Conservation (phyloP, 2,113 vertebrate species). For the Lates calcarifer region DNA sequence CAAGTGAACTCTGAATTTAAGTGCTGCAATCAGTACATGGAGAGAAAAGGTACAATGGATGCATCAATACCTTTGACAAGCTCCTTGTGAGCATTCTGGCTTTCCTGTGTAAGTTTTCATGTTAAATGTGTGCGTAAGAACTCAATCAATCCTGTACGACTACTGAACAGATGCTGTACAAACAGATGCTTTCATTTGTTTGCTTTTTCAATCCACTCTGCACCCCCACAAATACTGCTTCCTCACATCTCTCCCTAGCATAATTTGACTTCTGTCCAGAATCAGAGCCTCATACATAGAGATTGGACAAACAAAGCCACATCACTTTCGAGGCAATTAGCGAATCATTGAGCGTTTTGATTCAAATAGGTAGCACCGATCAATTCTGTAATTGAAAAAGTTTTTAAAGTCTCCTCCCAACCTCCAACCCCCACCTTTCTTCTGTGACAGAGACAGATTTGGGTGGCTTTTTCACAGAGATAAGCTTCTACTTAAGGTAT, state of each 20-base stretch:
- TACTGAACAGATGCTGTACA: neutral
- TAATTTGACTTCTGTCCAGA: conserved; percentile 26
- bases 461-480: neutral
- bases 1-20: neutral
- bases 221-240: neutral
- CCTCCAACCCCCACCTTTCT: too few relatives aligned
- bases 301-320: conserved; percentile 30
- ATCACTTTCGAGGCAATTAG: conserved; percentile 29
- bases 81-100: neutral
- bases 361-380: conserved; percentile 30
- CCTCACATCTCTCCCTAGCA: neutral
- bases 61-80: neutral
- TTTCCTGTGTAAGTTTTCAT: neutral
- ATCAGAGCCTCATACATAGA: conserved; percentile 17
- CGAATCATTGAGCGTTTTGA: conserved; percentile 16
- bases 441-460: conserved; percentile 18
- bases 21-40: neutral
- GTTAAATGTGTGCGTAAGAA: conserved; percentile 3
- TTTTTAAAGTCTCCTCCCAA: conserved; percentile 14
- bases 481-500: conserved; percentile 1
- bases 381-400: conserved; percentile 46
- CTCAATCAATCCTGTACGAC: neutral
- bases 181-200: conserved; percentile 19
- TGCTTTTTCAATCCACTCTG: conserved; percentile 18
- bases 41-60: neutral